A percentile compares a stretch with the other conserved stretches of the same genome.
These are phyloP conservation scores for Sebastes schlegelii DNA, from an alignment of 2,113 vertebrate species.

Conservation along the genomic window DNA sequence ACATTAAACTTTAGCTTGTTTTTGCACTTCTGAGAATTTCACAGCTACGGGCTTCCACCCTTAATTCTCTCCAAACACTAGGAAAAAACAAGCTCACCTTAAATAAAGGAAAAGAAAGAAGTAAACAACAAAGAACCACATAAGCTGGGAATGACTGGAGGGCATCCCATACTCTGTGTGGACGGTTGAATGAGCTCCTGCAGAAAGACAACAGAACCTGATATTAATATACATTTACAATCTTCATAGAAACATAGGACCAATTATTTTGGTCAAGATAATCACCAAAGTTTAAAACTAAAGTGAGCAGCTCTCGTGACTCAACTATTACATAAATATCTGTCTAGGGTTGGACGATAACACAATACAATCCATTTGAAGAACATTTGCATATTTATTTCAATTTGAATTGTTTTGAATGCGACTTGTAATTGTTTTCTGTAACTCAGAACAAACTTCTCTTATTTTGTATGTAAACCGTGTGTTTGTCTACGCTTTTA, in stretches of 20 bases:
- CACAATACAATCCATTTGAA: not conserved
- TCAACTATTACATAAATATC: not conserved
- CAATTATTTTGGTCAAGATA: not conserved
- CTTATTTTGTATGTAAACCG: not conserved
- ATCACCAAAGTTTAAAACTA: not conserved
- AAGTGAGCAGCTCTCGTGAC: not conserved
- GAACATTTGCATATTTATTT: not conserved
- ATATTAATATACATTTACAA: slow-evolving; percentile 18
- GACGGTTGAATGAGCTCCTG: slow-evolving; percentile 89
- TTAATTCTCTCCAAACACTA: not conserved
- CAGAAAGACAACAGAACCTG: slow-evolving; percentile 50
- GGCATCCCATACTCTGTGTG: slow-evolving; percentile 97
- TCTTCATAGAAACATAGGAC: not conserved
- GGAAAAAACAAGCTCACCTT: slow-evolving; percentile 84
- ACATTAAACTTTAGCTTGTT: not conserved
- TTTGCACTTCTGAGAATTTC: not conserved
- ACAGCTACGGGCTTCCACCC: not conserved
- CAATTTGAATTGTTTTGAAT: not conserved
- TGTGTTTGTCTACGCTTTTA: not conserved
- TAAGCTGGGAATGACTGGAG: slow-evolving; percentile 97
- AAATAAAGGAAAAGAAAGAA: slow-evolving; percentile 99
- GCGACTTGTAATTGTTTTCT: not conserved
- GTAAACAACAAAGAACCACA: slow-evolving; percentile 99
- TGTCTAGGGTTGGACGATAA: not conserved
- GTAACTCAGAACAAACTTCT: not conserved